These are phyloP conservation scores for Lepidocyrtinus sp. DNA, from an alignment of 2,888 invertebrate species.

Conservation along the genomic window DNA sequence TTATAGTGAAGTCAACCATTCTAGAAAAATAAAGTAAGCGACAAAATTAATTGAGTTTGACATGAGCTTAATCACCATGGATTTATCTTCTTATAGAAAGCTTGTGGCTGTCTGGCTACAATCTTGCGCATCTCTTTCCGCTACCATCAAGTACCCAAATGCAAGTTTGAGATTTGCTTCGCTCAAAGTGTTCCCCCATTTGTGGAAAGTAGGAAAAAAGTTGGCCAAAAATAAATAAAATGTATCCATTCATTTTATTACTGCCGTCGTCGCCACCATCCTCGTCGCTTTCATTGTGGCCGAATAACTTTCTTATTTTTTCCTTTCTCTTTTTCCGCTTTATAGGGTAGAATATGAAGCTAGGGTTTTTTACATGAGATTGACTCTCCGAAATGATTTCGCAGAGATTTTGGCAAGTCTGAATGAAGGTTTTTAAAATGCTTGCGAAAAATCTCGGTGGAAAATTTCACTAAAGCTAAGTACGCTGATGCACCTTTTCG, in stretches of 20 bases:
- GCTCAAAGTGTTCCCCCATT: too few relatives aligned
- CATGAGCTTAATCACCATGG: slow-evolving; percentile 48
- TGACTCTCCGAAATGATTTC: too few relatives aligned
- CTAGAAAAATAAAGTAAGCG: not conserved
- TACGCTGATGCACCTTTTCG: too few relatives aligned
- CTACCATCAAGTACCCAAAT: not conserved
- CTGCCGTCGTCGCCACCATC: not conserved
- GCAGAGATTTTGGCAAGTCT: too few relatives aligned
- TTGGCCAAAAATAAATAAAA: not conserved
- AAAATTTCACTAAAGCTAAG: too few relatives aligned
- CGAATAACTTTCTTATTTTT: not conserved
- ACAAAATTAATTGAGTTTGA: slow-evolving; percentile 53
- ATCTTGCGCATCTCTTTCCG: too few relatives aligned
- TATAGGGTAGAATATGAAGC: too few relatives aligned
- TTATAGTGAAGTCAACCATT: too few relatives aligned
- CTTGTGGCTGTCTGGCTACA: not conserved
- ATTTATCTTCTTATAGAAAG: slow-evolving; percentile 27
- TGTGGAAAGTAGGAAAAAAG: not conserved
- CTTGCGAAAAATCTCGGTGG: too few relatives aligned
- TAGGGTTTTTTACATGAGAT: too few relatives aligned
- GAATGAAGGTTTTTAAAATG: too few relatives aligned
- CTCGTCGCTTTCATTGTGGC: not conserved
- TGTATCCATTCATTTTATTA: slow-evolving; percentile 11
- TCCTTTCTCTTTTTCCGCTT: not conserved
- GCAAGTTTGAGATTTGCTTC: too few relatives aligned